Base-by-base conservation (phyloP, 1,140 invertebrate genomes). In the Penaeus japonicus region DNA sequence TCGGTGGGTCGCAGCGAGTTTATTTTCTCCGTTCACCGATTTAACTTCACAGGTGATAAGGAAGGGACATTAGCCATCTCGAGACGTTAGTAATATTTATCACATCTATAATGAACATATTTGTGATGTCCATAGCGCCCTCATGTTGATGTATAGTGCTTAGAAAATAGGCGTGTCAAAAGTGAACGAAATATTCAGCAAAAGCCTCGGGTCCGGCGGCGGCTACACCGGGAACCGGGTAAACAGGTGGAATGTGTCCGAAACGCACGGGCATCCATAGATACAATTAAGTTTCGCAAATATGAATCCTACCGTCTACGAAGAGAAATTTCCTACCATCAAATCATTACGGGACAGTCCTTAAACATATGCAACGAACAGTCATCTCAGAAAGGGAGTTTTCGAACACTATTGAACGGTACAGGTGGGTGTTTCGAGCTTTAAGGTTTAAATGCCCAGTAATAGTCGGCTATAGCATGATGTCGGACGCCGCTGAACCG, bases 221-320 rank as follows among this genome's bases (percentile, higher is more conserved):
- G 22, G 39, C 77, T 79, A 15, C 39, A 79, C 77, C 77, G 77
- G 77, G 77, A 62, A 59, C 73, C 75, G 30, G 85, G 77, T 65
- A 86, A 86, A 86, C 85, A 86, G 85, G 85, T 86, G 85, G 55
- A 59, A 39, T 62, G 85, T 53, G 85, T 86, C 27, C 85, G 85
- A 86, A 86, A 62, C 85, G 27, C 5, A 15, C 7, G 30, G 22
- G 62, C 53, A 62, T 47, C 57, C 57, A 86, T 79, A 79, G 22
- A 54, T 27, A 79, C 10, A 12, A 53, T 79, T 47, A 47, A 12
- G 47, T 53, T 24, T 1, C 24, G 1, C 10, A 18, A 54, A n/a
- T 39, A n/a, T 30, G 59, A 30, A 18, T 73, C 18, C 17, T 30
- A 27, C 2, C 27, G 27, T 30, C 18, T 30, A 18, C 4, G 17